These are phyloP conservation scores for Zapornia atra DNA, from an alignment of 2,113 vertebrate species.

Conservation along the genomic window DNA sequence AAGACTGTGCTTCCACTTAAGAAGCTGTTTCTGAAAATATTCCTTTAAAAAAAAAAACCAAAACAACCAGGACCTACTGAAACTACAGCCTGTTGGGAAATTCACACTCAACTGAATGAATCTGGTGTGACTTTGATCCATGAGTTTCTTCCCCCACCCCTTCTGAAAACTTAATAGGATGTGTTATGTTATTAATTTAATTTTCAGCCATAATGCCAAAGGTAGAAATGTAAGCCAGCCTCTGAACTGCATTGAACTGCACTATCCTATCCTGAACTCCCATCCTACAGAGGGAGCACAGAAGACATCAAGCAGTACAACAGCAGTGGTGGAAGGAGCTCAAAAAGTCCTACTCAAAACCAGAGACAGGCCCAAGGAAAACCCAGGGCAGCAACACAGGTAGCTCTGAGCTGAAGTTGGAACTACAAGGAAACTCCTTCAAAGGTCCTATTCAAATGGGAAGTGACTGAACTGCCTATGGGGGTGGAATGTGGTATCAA, in stretches of 20 bases:
- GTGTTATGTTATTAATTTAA: not conserved
- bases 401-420: not conserved
- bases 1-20: not conserved
- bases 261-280: no score
- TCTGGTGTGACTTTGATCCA: not conserved
- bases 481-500: accelerated
- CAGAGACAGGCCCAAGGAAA: not conserved
- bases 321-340: not conserved
- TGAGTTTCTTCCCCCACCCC: accelerated
- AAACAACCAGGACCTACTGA: not conserved
- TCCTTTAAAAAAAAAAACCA: not conserved
- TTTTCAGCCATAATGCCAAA: not conserved
- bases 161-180: not conserved
- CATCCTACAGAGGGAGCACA: not conserved
- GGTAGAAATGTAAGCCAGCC: not conserved
- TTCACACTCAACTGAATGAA: not conserved
- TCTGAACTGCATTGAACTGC: not conserved
- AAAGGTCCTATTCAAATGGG: not conserved
- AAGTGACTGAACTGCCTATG: not conserved
- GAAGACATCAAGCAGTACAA: accelerated
- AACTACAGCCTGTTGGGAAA: not conserved
- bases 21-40: not conserved
- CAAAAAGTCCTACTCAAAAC: not conserved
- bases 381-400: not conserved
- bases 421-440: not conserved